Base-by-base conservation (phyloP, 1,140 invertebrate genomes). In the Glossosoma conforme region DNA sequence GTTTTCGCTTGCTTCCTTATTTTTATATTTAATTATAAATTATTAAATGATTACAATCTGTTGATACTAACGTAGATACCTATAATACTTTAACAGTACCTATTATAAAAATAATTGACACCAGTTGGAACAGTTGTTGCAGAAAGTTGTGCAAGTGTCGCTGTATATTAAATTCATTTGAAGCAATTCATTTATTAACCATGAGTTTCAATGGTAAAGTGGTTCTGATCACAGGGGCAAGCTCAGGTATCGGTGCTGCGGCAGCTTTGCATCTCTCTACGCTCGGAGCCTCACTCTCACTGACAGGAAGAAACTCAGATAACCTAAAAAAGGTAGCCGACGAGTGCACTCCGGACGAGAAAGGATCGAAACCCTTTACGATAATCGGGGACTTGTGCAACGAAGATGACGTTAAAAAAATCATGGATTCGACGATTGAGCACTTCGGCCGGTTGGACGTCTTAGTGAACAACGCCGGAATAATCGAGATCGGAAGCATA, bases 391-490 rank as follows among this genome's bases (percentile, higher is more conserved):
- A 95, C 63, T 63, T 95, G 46, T 85, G 79, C 3, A 84, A 85
- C 52, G 89, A 92, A 64, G 66, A 63, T 18, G 89, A 92, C 62
- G 81, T 83, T 1, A 75, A 87, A 61, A 78, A 76, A 2, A 83
- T 92, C 25, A 61, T 92, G 0, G 75, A 87, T 2, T 77, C 75
- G 2, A 87, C 86, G 0, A 69, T 91, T 9, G 69, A 81, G 44
- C 77, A 83, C 52, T 88, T 79, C 65, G 83, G 85, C 2, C 78
- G 80, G 62, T 65, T 91, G 3, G 86, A 91, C 70, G 79, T 91
- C 21, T 67, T 92, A 21, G 76, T 96, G 0, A 97, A 96, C 67
- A 91, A 87, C 77, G 93, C 92, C 25, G 93, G 93, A 3, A 84
- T 91, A 45, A 65, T 96, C 14, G 87, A 87, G 63, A 73, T 65